Evolutionary conservation across 2,113 vertebrate genomes (phyloP).

Genomic region (Corvus cornix): DNA sequence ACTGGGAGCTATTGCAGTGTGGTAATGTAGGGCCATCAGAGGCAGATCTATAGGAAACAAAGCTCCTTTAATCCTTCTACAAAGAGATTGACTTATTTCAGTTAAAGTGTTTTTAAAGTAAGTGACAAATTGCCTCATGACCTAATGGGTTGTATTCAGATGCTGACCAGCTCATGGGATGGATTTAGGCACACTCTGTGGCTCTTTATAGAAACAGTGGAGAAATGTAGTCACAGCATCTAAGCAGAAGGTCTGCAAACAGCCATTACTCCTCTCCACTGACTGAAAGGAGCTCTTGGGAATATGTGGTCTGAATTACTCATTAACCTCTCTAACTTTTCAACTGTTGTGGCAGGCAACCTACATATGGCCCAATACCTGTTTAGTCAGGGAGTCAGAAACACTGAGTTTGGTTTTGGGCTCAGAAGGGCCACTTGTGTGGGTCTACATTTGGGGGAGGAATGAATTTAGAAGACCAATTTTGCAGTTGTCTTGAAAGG

Average conservation of each 20-base stretch:
- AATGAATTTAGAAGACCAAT: background rate
- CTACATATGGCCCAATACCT: background rate
- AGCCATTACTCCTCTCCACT: background rate
- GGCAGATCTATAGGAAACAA: background rate
- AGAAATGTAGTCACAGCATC: conserved; percentile 2
- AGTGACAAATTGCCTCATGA: background rate
- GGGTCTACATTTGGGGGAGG: background rate
- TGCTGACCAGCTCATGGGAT: background rate
- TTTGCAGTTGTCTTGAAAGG: background rate
- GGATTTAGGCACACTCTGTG: background rate
- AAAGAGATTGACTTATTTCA: background rate
- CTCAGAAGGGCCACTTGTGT: background rate
- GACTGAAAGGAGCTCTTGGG: background rate
- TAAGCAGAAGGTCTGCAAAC: conserved; percentile 6
- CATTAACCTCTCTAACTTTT: background rate
- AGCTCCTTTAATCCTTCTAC: background rate
- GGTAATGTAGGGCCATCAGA: background rate
- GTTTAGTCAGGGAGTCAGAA: background rate
- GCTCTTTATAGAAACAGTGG: background rate
- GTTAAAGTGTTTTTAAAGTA: background rate
- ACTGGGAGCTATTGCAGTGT: background rate
- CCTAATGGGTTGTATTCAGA: background rate
- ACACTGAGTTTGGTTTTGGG: background rate
- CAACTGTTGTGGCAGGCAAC: background rate
- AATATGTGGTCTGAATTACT: background rate